Evolutionary conservation across 2,797 vertebrate species (phyloP).

Genomic region (Benthosema pterotum): DNA sequence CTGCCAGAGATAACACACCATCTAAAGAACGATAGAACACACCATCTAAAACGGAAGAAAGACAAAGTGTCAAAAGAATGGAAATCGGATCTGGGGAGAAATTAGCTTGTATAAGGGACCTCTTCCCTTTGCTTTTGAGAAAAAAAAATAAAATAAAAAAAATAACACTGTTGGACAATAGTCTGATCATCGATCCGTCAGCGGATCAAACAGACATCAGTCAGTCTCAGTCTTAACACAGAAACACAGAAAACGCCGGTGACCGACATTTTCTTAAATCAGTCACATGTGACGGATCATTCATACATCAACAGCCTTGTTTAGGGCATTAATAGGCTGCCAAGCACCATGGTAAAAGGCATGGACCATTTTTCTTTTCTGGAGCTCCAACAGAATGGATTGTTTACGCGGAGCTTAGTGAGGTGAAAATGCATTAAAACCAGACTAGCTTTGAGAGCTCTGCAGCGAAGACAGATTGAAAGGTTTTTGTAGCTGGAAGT

Average conservation of each 20-base stretch:
- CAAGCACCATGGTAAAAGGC: slow-evolving; percentile 29
- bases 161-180: too few species aligned
- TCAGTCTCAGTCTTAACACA: slow-evolving; percentile 30
- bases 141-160: too few species aligned
- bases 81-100: neutral
- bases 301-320: slow-evolving; percentile 63
- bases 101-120: neutral
- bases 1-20: slow-evolving; percentile 68
- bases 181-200: slow-evolving; percentile 8
- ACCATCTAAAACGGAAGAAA: slow-evolving; percentile 4
- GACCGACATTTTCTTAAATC: slow-evolving; percentile 58
- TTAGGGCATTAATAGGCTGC: slow-evolving; percentile 61
- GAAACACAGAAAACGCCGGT: slow-evolving; percentile 35
- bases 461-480: too few species aligned
- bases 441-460: too few species aligned
- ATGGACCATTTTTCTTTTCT: slow-evolving; percentile 19
- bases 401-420: slow-evolving; percentile 12
- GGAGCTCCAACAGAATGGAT: slow-evolving; percentile 26
- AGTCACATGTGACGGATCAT: slow-evolving; percentile 61
- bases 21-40: slow-evolving; percentile 35
- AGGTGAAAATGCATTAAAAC: too few species aligned
- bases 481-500: too few species aligned
- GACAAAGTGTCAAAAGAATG: neutral
- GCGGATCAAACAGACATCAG: slow-evolving; percentile 20
- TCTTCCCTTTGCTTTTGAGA: too few species aligned